Evolutionary conservation across 1,140 invertebrate genomes (phyloP).

Genomic region (Megalonaias nervosa): DNA sequence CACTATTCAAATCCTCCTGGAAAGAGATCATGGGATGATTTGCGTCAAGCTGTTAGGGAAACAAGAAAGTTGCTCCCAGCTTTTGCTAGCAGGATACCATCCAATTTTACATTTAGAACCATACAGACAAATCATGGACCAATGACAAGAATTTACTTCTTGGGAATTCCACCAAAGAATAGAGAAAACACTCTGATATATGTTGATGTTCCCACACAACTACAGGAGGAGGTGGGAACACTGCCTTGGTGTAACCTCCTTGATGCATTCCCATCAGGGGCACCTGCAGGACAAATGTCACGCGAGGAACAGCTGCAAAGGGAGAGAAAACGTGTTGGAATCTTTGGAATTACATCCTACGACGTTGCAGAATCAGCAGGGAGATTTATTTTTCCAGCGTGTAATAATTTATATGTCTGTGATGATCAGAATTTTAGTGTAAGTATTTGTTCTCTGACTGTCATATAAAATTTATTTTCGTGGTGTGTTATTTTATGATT

Average conservation of each 20-base stretch:
- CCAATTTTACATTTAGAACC: slow-evolving; percentile 76
- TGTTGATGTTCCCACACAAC: slow-evolving; percentile 79
- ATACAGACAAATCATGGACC: slow-evolving; percentile 63
- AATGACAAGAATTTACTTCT: slow-evolving; percentile 87
- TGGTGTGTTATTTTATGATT: not conserved
- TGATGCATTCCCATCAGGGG: slow-evolving; percentile 78
- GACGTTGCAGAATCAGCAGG: slow-evolving; percentile 86
- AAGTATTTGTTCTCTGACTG: slow-evolving; percentile 14
- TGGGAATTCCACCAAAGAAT: slow-evolving; percentile 86
- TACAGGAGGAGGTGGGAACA: slow-evolving; percentile 39
- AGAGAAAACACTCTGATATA: slow-evolving; percentile 92
- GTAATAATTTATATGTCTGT: slow-evolving; percentile 87
- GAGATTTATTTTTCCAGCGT: slow-evolving; percentile 91
- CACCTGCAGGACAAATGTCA: slow-evolving; percentile 73
- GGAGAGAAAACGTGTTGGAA: slow-evolving; percentile 88
- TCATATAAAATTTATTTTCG: not conserved
- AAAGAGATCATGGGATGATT: slow-evolving; percentile 81
- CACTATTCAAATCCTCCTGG: not conserved
- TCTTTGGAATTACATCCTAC: slow-evolving; percentile 95
- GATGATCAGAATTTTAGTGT: slow-evolving; percentile 82
- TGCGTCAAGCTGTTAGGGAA: slow-evolving; percentile 85
- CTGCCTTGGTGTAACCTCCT: slow-evolving; percentile 82
- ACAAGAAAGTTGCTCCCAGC: slow-evolving; percentile 74
- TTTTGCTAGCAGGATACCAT: slow-evolving; percentile 70
- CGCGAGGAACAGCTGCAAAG: slow-evolving; percentile 92